Evolutionary conservation across 2,113 vertebrate genomes (phyloP).

Genomic region (Illadopsis cleaveri): DNA sequence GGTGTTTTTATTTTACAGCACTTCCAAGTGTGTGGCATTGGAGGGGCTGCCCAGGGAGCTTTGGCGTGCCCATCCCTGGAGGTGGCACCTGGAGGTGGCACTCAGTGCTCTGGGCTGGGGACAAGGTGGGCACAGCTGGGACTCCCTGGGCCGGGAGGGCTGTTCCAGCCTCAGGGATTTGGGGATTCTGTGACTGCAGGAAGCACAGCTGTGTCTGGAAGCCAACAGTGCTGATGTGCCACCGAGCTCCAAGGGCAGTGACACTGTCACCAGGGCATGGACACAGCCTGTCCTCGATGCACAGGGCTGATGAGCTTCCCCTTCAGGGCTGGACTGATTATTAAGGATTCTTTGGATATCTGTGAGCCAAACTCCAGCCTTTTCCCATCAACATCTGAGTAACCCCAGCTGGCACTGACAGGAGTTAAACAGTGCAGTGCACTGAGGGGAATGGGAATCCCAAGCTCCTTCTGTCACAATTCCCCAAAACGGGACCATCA

Average conservation of each 20-base stretch:
- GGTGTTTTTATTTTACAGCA: not conserved
- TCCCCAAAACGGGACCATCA: accelerated
- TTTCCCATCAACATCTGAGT: accelerated
- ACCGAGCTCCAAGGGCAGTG: not conserved
- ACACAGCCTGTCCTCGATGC: not conserved
- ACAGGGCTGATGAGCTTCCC: not conserved
- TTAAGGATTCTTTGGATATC: not conserved
- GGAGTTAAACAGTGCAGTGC: not conserved
- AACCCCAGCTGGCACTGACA: not conserved
- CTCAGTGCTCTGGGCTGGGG: not conserved
- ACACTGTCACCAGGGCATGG: not conserved
- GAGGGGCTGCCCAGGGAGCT: not conserved
- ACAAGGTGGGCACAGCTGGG: not conserved
- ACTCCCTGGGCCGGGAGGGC: not conserved
- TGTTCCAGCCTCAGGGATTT: not conserved
- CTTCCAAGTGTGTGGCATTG: not conserved
- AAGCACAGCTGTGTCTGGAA: not conserved
- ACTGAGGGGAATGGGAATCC: not conserved
- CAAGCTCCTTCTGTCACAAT: not conserved
- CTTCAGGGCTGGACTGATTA: not conserved
- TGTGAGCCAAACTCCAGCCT: not conserved
- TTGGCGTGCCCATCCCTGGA: not conserved
- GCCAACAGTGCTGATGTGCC: not conserved
- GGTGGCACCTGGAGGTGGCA: not conserved
- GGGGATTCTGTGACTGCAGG: not conserved